Conservation (phyloP, 2,888 invertebrate species). For the Anarsia innoxiella region DNA sequence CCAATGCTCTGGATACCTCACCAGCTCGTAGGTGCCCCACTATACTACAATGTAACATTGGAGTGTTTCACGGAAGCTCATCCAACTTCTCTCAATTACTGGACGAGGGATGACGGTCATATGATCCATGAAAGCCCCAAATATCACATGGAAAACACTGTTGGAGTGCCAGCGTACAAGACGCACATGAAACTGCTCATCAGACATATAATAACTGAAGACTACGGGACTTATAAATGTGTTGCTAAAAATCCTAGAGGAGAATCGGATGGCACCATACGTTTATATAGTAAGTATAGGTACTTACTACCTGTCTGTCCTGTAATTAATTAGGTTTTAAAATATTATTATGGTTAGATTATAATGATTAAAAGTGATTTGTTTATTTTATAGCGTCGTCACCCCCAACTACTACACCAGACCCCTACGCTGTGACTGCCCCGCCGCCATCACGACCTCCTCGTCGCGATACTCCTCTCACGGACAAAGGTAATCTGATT, state of each 20-base stretch:
- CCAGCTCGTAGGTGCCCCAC: conserved; percentile 90
- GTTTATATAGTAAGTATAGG: conserved; percentile 87
- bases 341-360: too few species aligned
- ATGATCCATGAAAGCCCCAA: conserved; percentile 92
- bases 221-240: conserved; percentile 92
- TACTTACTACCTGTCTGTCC: too few species aligned
- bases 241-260: conserved; percentile 93
- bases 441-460: conserved; percentile 64
- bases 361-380: too few species aligned
- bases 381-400: conserved; percentile 82
- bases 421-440: conserved; percentile 77
- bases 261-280: conserved; percentile 91
- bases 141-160: conserved; percentile 84
- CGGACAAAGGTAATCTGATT: conserved; percentile 65
- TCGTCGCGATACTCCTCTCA: conserved; percentile 55
- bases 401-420: conserved; percentile 87
- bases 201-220: conserved; percentile 82
- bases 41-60: conserved; percentile 87
- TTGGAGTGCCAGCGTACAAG: conserved; percentile 84
- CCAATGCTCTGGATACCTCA: conserved; percentile 95
- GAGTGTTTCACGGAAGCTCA: conserved; percentile 95
- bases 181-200: conserved; percentile 92
- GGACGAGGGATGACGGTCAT: conserved; percentile 90
- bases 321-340: too few species aligned
- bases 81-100: conserved; percentile 92